Evolutionary conservation across 2,113 vertebrate species (phyloP).

Genomic region (Sinocyclocheilus rhinocerous): DNA sequence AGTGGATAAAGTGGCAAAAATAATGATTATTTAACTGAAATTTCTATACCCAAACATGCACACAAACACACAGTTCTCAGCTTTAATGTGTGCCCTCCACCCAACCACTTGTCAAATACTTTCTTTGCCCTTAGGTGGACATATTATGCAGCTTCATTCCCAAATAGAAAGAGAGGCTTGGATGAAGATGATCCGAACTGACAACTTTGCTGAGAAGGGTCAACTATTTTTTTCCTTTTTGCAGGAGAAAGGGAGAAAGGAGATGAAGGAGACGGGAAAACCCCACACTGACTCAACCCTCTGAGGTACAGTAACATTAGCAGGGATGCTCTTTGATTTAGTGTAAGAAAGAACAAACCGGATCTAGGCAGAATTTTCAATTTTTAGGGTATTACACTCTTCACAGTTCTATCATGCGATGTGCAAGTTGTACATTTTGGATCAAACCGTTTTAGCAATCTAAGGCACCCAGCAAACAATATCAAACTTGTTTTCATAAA

Average conservation of each 20-base stretch:
- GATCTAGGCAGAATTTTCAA: neutral
- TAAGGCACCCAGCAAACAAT: slow-evolving; percentile 25
- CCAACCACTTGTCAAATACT: slow-evolving; percentile 15
- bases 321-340: slow-evolving; percentile 1
- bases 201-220: slow-evolving; percentile 19
- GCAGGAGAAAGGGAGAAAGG: neutral
- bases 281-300: neutral
- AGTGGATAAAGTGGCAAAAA: neutral
- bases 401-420: neutral
- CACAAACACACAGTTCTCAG: neutral
- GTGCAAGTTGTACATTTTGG: neutral
- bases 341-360: neutral
- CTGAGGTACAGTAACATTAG: neutral
- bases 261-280: neutral
- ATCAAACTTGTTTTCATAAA: neutral
- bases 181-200: slow-evolving; percentile 23
- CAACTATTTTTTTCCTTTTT: neutral
- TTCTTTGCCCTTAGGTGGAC: slow-evolving; percentile 16
- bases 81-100: neutral
- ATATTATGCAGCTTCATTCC: neutral
- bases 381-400: neutral
- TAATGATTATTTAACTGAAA: neutral
- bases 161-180: neutral
- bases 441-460: neutral
- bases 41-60: neutral